Evolutionary conservation across 2,797 vertebrate genomes (phyloP).

Genomic region (Chloroceryle inda): DNA sequence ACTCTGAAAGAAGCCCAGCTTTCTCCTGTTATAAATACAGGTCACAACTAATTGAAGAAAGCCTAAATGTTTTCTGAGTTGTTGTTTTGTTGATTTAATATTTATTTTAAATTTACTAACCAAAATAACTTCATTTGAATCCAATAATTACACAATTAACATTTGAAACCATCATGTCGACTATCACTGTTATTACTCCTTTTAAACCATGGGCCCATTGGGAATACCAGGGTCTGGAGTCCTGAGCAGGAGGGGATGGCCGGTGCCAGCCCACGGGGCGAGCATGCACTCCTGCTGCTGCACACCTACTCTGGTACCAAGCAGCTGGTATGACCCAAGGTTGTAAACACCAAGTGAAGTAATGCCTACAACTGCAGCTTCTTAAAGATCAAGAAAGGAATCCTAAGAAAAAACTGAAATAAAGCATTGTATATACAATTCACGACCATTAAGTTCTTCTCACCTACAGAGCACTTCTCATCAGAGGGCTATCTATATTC

Average conservation of each 20-base stretch:
- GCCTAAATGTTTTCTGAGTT: slow-evolving; percentile 54
- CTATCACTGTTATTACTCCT: background rate
- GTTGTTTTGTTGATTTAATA: background rate
- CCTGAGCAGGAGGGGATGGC: background rate
- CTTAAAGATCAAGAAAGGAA: background rate
- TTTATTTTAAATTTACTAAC: background rate
- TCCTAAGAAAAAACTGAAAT: background rate
- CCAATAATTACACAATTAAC: background rate
- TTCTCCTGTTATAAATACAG: slow-evolving; percentile 60
- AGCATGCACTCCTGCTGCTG: rapidly evolving
- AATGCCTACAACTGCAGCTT: background rate
- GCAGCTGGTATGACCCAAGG: background rate
- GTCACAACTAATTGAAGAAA: slow-evolving; percentile 42
- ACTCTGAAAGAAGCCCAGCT: slow-evolving; percentile 36
- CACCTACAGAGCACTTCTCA: background rate
- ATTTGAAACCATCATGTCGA: background rate
- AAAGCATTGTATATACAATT: rapidly evolving
- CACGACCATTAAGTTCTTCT: background rate
- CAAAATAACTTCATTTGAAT: background rate
- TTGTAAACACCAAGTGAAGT: background rate
- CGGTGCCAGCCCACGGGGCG: background rate
- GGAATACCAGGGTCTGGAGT: background rate
- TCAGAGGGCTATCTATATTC: background rate
- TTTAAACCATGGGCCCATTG: background rate
- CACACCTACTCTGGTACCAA: background rate